Evolutionary conservation across 2,113 vertebrate species (phyloP), one percentile per base, ranked within the genome.

Genomic region (Lophochroa leadbeateri): DNA sequence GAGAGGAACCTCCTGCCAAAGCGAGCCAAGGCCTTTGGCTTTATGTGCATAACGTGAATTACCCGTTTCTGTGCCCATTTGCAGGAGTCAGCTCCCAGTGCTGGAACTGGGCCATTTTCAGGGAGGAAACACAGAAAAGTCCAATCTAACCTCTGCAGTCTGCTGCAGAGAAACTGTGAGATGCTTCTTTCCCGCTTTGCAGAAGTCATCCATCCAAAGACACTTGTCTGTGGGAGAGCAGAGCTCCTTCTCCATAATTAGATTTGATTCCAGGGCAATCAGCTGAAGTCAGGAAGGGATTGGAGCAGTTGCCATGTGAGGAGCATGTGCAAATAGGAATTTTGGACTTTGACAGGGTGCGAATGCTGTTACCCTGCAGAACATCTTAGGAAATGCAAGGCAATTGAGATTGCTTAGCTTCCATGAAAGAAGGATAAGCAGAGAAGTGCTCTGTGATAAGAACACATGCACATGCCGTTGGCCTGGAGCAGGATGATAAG

Each of bases 101-200:
- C 65, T 93, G 94, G 86, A 88, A 49, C 52, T 37, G 23, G 64
- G 96, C 90, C 90, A 57, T 5, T 77, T 19, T 86, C 68, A 83
- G 64, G 77, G 63, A 78, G 41, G 58, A 77, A 90, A 88, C 41
- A 60, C 39, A 86, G 71, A 63, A 88, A 94, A 19, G 50, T 88
- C 72, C 68, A 67, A 74, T 49, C 64, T 94, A 80, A 96, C 85
- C 86, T 86, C 92, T 88, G 6, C 63, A 85, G 29, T 87, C 90
- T 92, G 72, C 76, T 75, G 24, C 57, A 61, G 52, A 65, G 82
- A 77, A 86, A 64, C 28, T 5, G 2, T 31, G 43, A 71, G 67
- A 25, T 86, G 28, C 33, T 65, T 70, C 76, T 78, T 91, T 76
- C 69, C 35, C n/a, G 67, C 53, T 83, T 49, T 1, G 6, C 27